phyloP scores from a whole-genome alignment of 2,113 vertebrate species.

The Mastomys coucha region DNA sequence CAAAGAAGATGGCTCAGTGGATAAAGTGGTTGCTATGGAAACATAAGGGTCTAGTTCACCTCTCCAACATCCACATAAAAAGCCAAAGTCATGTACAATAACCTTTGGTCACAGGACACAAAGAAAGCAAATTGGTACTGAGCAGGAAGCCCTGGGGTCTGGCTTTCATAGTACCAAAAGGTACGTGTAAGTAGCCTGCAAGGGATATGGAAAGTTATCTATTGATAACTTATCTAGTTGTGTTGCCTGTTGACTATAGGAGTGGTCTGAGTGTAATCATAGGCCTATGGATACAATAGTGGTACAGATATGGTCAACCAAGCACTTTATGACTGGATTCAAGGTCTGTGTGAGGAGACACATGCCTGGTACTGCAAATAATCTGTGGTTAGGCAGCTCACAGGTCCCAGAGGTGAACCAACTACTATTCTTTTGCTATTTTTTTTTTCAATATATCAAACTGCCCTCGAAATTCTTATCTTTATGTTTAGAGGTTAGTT shows the following conservation, averaged over 20 bases:
- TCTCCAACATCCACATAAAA: not conserved
- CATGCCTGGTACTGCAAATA: not conserved
- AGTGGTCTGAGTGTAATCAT: not conserved
- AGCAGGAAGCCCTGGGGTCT: not conserved
- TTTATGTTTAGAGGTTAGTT: not conserved
- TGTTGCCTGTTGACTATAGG: not conserved
- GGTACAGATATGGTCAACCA: not conserved
- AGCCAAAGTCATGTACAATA: not conserved
- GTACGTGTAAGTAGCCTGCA: not conserved
- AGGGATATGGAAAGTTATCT: not conserved
- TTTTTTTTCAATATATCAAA: not conserved
- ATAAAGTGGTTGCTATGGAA: not conserved
- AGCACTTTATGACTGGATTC: not conserved
- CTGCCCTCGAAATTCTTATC: not conserved
- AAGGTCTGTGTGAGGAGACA: not conserved
- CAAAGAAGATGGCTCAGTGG: too few species aligned
- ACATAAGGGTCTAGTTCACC: not conserved
- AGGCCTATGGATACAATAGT: not conserved
- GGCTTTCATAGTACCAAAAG: not conserved
- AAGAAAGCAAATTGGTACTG: not conserved
- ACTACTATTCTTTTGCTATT: not conserved
- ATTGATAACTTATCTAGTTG: not conserved
- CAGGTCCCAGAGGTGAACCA: not conserved
- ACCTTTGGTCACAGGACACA: not conserved
- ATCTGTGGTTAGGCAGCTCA: not conserved